Conservation (phyloP, 35 echinoderm and acorn worm species). For the Patiria miniata region DNA sequence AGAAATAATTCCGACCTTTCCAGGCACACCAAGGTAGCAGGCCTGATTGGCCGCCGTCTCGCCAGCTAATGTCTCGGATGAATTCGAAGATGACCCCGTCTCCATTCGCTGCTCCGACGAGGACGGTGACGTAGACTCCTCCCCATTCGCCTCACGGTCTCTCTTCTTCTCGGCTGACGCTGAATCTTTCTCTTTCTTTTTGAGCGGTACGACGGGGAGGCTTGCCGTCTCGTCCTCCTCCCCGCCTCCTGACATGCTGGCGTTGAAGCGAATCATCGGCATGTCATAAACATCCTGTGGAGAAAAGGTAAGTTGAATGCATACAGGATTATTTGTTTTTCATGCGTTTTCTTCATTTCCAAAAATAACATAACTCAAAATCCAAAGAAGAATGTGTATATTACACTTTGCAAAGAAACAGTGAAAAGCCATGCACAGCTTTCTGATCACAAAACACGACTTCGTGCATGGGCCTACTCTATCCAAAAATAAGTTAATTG, state of each 20-base stretch:
- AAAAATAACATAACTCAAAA: no score
- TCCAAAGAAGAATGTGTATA: no score
- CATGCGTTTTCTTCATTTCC: no score
- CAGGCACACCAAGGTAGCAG: slow-evolving; percentile 31
- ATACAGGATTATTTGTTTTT: no score
- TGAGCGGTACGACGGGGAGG: background rate
- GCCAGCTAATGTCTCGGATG: slow-evolving; percentile 24
- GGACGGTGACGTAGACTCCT: slow-evolving; percentile 41
- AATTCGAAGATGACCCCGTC: slow-evolving; percentile 55
- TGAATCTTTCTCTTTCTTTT: slow-evolving; percentile 24
- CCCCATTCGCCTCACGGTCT: slow-evolving; percentile 25
- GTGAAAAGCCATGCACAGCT: no score
- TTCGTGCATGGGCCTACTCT: no score
- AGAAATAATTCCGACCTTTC: background rate
- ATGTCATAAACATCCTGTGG: slow-evolving; percentile 85
- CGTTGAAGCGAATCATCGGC: slow-evolving; percentile 80
- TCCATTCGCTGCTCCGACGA: slow-evolving; percentile 59
- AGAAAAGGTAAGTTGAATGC: background rate
- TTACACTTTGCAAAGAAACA: background rate
- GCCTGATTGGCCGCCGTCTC: slow-evolving; percentile 29
- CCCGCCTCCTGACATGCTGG: slow-evolving; percentile 25
- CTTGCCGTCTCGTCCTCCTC: slow-evolving; percentile 52
- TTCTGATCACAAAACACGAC: no score
- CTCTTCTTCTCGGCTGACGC: background rate
- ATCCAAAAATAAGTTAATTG: no score